Conservation (phyloP, 2,113 vertebrate genomes). For the Ophthalmotilapia sp. region DNA sequence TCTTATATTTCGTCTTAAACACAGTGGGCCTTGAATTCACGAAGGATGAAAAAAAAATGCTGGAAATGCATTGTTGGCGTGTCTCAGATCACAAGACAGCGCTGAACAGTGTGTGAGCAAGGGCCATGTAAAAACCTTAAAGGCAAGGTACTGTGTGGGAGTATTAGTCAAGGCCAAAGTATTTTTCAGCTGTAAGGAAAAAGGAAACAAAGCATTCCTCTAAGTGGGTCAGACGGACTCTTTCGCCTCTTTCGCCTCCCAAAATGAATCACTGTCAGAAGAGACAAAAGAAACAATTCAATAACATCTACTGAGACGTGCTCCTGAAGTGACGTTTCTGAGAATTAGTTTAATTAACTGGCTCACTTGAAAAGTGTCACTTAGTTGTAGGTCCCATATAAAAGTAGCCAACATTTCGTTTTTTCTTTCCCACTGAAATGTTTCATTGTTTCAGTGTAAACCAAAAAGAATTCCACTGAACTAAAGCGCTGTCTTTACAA, state of each 20-base stretch:
- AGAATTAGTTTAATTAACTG: background rate
- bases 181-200: conserved; percentile 29
- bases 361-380: background rate
- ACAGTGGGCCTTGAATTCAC: background rate
- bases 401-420: background rate
- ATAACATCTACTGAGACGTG: background rate
- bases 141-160: conserved; percentile 5
- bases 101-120: background rate
- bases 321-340: background rate
- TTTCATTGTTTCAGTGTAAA: conserved; percentile 1
- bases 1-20: background rate
- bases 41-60: background rate
- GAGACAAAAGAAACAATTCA: conserved; percentile 29
- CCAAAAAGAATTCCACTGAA: background rate
- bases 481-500: background rate
- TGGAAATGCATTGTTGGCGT: background rate
- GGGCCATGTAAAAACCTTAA: background rate
- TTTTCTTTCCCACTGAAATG: background rate
- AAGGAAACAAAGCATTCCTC: conserved; percentile 48
- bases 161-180: conserved; percentile 41
- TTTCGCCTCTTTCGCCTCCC: background rate
- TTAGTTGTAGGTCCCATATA: background rate
- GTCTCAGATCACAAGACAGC: background rate
- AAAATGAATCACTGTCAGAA: conserved; percentile 29
- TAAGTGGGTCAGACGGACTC: conserved; percentile 40